Percentiles rank a stretch among this genome's conserved stretches.
Evolutionary conservation across 1,140 invertebrate genomes (phyloP).

Genomic region (Euwallacea fornicatus): DNA sequence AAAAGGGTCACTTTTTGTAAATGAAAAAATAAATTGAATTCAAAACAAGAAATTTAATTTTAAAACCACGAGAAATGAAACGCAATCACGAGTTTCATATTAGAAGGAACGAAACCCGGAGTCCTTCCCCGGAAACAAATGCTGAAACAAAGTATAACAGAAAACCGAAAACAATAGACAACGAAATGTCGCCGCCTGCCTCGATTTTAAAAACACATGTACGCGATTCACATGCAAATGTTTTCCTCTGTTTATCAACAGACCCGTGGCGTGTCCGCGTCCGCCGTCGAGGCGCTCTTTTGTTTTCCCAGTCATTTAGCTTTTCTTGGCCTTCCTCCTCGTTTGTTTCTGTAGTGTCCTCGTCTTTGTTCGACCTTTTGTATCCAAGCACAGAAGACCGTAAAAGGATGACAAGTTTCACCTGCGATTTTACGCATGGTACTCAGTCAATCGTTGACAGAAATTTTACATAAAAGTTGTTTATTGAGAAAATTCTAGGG

Average conservation of each 20-base stretch:
- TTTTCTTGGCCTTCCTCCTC: constrained; percentile 48
- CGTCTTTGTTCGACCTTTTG: not conserved
- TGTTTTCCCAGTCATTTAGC: constrained; percentile 48
- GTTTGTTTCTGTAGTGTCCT: constrained; percentile 44
- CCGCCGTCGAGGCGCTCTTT: constrained; percentile 43
- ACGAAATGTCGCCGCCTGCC: constrained; percentile 28
- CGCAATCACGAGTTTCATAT: too few species aligned
- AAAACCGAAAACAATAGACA: constrained; percentile 22
- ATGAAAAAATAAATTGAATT: too few species aligned
- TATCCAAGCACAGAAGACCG: too few species aligned
- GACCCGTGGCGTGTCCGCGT: constrained; percentile 34
- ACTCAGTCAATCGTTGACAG: too few species aligned
- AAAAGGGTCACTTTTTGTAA: too few species aligned
- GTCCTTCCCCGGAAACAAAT: constrained; percentile 7
- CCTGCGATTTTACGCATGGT: too few species aligned
- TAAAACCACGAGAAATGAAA: too few species aligned
- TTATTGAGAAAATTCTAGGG: too few species aligned
- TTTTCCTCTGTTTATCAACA: constrained; percentile 48
- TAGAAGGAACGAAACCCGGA: too few species aligned
- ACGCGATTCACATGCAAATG: constrained; percentile 49
- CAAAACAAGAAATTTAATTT: too few species aligned
- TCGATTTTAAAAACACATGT: constrained; percentile 47
- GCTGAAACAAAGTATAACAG: constrained; percentile 24
- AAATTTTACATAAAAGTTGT: too few species aligned
- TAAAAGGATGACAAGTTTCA: too few species aligned